These are phyloP conservation scores for Orientallactaga sibirica DNA, from an alignment of 2,797 vertebrate species.

Conservation along the genomic window DNA sequence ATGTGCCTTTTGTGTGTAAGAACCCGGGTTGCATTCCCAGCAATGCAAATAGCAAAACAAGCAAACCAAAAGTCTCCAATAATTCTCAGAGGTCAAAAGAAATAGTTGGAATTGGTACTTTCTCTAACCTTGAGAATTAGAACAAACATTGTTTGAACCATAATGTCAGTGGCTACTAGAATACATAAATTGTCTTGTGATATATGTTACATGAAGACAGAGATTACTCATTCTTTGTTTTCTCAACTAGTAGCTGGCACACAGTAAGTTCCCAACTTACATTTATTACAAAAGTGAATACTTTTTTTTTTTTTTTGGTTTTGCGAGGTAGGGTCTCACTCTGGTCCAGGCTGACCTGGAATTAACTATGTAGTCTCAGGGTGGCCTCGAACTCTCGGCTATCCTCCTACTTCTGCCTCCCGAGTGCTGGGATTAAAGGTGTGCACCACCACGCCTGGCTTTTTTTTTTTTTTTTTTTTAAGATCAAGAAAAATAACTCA, in stretches of 20 bases:
- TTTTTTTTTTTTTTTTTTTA: constrained; percentile 29
- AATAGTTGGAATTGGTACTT: neutral
- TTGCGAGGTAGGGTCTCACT: no score
- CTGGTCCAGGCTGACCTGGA: no score
- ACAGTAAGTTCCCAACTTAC: neutral
- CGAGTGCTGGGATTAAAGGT: no score
- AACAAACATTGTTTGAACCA: neutral
- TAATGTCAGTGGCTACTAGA: neutral
- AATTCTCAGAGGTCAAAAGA: neutral
- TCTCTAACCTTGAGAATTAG: constrained; percentile 38
- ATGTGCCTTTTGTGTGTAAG: neutral
- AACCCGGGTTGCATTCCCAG: neutral
- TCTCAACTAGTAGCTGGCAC: neutral
- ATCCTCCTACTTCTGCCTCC: no score
- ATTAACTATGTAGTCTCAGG: no score
- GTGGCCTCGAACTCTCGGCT: no score
- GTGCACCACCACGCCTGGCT: no score
- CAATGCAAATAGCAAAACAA: neutral
- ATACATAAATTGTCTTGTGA: constrained; percentile 1
- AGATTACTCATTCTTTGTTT: constrained; percentile 19
- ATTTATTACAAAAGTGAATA: constrained; percentile 3
- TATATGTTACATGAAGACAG: neutral
- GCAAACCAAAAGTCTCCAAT: neutral
- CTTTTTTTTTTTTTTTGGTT: neutral
- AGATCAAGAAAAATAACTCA: constrained; percentile 16